Percentiles rank a stretch among this genome's conserved stretches.
Evolutionary conservation across 2,797 vertebrate genomes (phyloP).

Genomic region (Ammospiza maritima): DNA sequence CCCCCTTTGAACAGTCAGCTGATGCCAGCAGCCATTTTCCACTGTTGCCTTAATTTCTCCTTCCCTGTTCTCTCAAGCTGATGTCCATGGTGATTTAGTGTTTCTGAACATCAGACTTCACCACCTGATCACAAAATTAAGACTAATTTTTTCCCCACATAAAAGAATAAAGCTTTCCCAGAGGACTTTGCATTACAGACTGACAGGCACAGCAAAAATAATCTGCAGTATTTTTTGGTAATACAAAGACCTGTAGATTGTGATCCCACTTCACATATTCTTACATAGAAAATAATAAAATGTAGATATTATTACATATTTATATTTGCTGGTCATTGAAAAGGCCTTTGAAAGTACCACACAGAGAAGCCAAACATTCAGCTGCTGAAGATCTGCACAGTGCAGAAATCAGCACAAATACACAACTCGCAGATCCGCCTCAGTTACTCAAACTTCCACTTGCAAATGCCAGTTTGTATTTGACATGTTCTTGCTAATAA

Average conservation of each 20-base stretch:
- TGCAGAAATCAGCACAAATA: background rate
- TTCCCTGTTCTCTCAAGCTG: background rate
- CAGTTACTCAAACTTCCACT: background rate
- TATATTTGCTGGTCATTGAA: background rate
- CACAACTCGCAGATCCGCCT: background rate
- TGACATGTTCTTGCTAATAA: background rate
- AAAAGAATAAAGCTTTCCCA: background rate
- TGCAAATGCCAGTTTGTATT: background rate
- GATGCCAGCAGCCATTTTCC: conserved; percentile 45
- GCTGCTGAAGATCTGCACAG: background rate
- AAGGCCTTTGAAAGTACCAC: background rate
- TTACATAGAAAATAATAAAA: background rate
- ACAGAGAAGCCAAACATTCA: background rate
- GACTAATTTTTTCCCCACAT: background rate
- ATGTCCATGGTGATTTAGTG: background rate
- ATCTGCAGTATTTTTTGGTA: background rate
- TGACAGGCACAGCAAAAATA: background rate
- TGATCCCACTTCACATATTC: background rate
- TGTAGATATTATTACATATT: background rate
- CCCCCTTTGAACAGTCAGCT: conserved; percentile 29
- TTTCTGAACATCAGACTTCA: background rate
- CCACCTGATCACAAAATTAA: background rate
- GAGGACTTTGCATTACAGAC: background rate
- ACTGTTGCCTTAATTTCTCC: background rate
- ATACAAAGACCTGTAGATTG: background rate